These are phyloP conservation scores for Phenacoccus solenopsis DNA, from an alignment of 1,140 invertebrate genomes.

Conservation along the genomic window DNA sequence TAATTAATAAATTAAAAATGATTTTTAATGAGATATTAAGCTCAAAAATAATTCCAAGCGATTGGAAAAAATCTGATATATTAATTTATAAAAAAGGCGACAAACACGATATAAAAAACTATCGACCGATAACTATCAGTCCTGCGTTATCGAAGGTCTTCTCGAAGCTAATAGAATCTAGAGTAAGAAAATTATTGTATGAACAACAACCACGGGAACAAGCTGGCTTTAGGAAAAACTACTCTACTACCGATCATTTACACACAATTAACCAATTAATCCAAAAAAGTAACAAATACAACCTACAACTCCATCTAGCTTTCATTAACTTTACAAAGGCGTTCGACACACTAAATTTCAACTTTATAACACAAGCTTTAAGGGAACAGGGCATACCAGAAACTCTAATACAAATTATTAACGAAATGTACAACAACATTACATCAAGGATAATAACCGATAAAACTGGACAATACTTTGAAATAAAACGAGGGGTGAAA, in stretches of 20 bases:
- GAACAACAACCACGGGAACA: slow-evolving; percentile 9
- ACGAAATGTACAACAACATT: background rate
- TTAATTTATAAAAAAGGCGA: slow-evolving; percentile 31
- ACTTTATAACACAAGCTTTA: background rate
- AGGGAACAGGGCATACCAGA: background rate
- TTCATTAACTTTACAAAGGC: slow-evolving; percentile 21
- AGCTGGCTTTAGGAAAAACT: slow-evolving; percentile 18
- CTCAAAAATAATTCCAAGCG: slow-evolving; percentile 25
- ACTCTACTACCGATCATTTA: slow-evolving; percentile 18
- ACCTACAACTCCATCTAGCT: slow-evolving; percentile 2
- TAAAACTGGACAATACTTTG: background rate
- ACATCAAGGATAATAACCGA: slow-evolving; percentile 1
- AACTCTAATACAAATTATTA: background rate
- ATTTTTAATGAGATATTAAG: slow-evolving; percentile 18
- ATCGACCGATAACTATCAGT: slow-evolving; percentile 30
- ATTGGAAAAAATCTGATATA: slow-evolving; percentile 28
- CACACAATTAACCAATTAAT: slow-evolving; percentile 13
- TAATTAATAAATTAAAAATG: background rate
- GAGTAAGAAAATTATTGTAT: slow-evolving; percentile 10
- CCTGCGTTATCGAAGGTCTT: slow-evolving; percentile 26
- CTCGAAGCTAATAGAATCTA: slow-evolving; percentile 17
- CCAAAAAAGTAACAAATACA: slow-evolving; percentile 6
- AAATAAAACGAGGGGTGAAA: slow-evolving; percentile 17
- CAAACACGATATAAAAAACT: slow-evolving; percentile 28
- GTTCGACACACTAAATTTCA: background rate